These are phyloP conservation scores for Sphinx pinastri DNA, from an alignment of 2,888 invertebrate genomes.

Conservation along the genomic window DNA sequence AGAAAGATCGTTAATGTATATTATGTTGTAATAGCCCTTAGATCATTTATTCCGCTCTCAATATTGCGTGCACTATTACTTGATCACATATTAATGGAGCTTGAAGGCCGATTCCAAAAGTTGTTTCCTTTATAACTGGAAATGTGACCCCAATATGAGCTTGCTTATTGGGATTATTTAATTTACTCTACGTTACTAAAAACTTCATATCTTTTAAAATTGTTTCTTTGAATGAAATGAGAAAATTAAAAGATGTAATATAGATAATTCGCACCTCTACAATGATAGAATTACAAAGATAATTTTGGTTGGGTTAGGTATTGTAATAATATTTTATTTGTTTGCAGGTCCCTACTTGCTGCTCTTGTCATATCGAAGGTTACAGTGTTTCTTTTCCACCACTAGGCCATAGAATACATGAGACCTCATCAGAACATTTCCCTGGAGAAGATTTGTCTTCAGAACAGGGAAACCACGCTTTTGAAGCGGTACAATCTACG, in stretches of 20 bases:
- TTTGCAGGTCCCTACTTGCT: slow-evolving; percentile 89
- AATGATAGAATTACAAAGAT: too few relatives aligned
- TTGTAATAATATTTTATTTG: background rate
- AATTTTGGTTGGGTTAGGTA: background rate
- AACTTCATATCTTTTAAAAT: background rate
- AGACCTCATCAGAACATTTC: slow-evolving; percentile 80
- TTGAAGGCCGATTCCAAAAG: slow-evolving; percentile 23
- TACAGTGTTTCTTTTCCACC: slow-evolving; percentile 88
- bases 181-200: background rate
- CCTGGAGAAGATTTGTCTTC: slow-evolving; percentile 83
- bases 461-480: slow-evolving; percentile 75
- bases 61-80: slow-evolving; percentile 2
- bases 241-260: background rate
- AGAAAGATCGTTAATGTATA: too few relatives aligned
- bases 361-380: slow-evolving; percentile 92
- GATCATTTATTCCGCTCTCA: background rate
- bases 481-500: slow-evolving; percentile 73
- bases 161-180: background rate
- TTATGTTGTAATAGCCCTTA: too few relatives aligned
- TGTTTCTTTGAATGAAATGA: background rate
- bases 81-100: slow-evolving; percentile 14
- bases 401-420: slow-evolving; percentile 78
- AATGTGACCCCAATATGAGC: slow-evolving; percentile 8
- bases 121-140: slow-evolving; percentile 9
- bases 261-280: background rate